phyloP scores from a whole-genome alignment of 1,140 invertebrate genomes.

The Drosophila triauraria region DNA sequence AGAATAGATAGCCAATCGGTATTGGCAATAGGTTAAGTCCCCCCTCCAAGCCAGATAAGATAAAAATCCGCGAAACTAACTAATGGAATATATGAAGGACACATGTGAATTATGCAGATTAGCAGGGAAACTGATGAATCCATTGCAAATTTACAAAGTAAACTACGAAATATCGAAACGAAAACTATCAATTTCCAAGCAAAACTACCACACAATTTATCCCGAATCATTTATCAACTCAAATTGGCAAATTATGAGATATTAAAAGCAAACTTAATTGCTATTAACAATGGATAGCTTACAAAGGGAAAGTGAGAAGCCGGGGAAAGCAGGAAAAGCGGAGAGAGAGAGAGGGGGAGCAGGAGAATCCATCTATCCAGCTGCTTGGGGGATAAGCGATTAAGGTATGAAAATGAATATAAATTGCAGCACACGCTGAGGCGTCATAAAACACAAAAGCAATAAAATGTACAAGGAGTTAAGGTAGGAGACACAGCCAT shows the following conservation, averaged over 20 bases:
- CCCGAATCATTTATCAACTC: slow-evolving; percentile 17
- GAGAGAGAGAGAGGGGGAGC: background rate
- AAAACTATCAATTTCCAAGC: background rate
- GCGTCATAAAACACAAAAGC: slow-evolving; percentile 68
- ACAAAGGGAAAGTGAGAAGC: background rate
- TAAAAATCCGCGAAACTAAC: background rate
- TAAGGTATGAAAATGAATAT: slow-evolving; percentile 60
- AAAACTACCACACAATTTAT: background rate
- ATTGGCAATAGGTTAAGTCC: background rate
- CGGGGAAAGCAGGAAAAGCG: background rate
- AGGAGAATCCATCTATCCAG: slow-evolving; percentile 31
- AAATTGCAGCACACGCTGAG: slow-evolving; percentile 67
- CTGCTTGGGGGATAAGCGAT: slow-evolving; percentile 38
- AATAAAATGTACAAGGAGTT: slow-evolving; percentile 46
- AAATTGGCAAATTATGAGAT: slow-evolving; percentile 40
- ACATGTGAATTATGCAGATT: background rate
- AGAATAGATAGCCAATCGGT: background rate
- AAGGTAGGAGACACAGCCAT: slow-evolving; percentile 2
- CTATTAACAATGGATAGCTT: slow-evolving; percentile 31
- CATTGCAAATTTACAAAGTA: background rate
- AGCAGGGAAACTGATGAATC: background rate
- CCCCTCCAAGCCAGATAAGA: slow-evolving; percentile 1
- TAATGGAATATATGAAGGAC: background rate
- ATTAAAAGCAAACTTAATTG: slow-evolving; percentile 42
- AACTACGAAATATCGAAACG: background rate